Evolutionary conservation across 2,113 vertebrate genomes (phyloP).

Genomic region (Empidonax alnorum): DNA sequence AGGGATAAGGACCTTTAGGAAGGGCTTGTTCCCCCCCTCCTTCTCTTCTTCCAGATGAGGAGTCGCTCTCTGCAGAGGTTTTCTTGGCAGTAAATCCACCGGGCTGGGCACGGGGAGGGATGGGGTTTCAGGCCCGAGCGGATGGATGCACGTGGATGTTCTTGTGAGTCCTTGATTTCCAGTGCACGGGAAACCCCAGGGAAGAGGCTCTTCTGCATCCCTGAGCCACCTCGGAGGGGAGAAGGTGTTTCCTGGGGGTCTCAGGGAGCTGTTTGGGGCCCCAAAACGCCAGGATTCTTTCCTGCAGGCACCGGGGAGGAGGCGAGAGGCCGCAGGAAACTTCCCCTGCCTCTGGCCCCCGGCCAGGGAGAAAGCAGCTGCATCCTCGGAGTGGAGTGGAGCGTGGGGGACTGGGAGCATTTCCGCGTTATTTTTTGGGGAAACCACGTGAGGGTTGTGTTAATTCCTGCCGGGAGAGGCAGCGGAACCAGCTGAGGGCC

Average conservation of each 20-base stretch:
- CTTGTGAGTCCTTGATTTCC: background rate
- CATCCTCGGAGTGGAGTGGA: constrained; percentile 46
- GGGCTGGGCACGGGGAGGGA: background rate
- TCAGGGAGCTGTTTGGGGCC: fast-evolving
- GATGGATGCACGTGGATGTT: fast-evolving
- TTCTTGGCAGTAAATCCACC: background rate
- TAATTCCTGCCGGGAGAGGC: constrained; percentile 40
- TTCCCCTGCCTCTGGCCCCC: background rate
- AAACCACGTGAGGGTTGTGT: constrained; percentile 38
- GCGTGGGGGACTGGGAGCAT: constrained; percentile 14
- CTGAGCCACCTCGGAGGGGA: background rate
- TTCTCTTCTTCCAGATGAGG: background rate
- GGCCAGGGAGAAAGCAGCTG: constrained; percentile 44
- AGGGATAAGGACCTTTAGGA: background rate
- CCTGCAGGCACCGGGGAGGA: background rate
- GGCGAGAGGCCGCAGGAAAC: background rate
- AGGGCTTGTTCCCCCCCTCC: fast-evolving
- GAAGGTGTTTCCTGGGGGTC: fast-evolving
- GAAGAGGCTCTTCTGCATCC: background rate
- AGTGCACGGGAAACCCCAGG: fast-evolving
- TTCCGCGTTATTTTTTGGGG: constrained; percentile 20
- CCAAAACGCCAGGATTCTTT: background rate
- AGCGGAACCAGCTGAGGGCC: background rate
- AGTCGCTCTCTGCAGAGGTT: background rate
- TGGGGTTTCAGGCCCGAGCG: background rate